Evolutionary conservation across 92 coral and sea anemone genomes (phyloP), one percentile per base, ranked within the genome.

Genomic region (Phenganax stokvisi): DNA sequence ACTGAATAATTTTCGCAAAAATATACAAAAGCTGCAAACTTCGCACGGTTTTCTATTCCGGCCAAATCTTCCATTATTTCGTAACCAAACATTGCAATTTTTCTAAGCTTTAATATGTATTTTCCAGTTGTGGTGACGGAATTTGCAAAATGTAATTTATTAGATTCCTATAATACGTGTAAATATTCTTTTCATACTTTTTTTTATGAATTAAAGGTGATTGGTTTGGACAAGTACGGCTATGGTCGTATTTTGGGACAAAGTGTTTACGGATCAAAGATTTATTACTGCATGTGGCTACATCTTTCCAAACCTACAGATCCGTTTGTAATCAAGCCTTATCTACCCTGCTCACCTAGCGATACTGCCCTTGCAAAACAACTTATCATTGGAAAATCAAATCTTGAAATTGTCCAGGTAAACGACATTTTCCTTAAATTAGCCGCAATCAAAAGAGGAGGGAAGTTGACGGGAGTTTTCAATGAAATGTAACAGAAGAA

Each of bases 181-280:
- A 59, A 59, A 59, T 59, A 59, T 5, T 37, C 47, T 5, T 7
- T 16, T 20, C 25, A 20, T 20, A 20, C 81, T 8, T 76, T 58
- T 76, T 9, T 71, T 77, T 66, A 12, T 27, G 47, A 37, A 37
- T 58, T 75, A 20, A 55, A 92, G 97, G 97, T 92, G 10, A 87
- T 92, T 54, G 97, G 97, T 67, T 79, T 92, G 71, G 89, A 92
- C 76, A 88, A 88, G 83, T 84, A 87, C 55, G 97, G 96, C 1
- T 89, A 91, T 79, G 97, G 92, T 29, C 87, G 92, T 15, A 86
- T 91, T 58, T 85, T 91, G 70, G 90, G 91, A 57, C 88, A 89
- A 75, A 87, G 92, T 73, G 88, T 86, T 84, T 91, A 75, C 54
- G 85, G 87, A 7, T 86, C 97, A 8, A 91, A 89, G 78, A 62